Evolutionary conservation across 1,140 invertebrate genomes (phyloP), one percentile per base, ranked within the genome.

Genomic region (Brachionus koreanus): DNA sequence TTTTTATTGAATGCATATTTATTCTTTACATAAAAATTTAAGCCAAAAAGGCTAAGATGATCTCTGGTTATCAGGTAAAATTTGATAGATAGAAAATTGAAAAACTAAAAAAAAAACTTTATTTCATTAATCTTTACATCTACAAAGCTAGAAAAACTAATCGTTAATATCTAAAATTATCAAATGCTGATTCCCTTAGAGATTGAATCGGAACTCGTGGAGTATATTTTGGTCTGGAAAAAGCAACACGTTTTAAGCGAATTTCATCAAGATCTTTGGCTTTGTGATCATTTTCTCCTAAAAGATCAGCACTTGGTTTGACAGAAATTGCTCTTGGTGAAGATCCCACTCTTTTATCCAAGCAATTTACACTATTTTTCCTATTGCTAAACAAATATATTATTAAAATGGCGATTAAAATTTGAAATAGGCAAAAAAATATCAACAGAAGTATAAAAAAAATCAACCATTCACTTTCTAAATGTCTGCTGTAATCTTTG

Each of bases 291-390:
- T 37, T 19, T 39, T 19, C 19, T 19, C 10, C 37, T 37, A 19
- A 1, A 69, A 69, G 19, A 13, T 69, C 65, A 37, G 6, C 16
- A 16, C 13, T 69, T 2, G 12, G 65, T 33, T n/a, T 4, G 7
- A 69, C 35, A 39, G 65, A 69, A 69, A 69, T 69, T 16, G 65
- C 3, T 39, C 13, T 69, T n/a, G 65, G 65, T 9, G 35, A 19
- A 19, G 65, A 69, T 10, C 37, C 65, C 16, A 43, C 37, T 69
- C 35, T n/a, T 39, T 69, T 39, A 39, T 39, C n/a, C 5, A 69
- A 16, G 16, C 65, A 69, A 16, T 39, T n/a, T n/a, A 69, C n/a
- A 69, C 37, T 69, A 39, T 69, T 69, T 37, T 69, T 43, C n/a
- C 65, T n/a, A 37, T 69, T 69, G 37, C 29, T 37, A 69, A 19